These are phyloP conservation scores for Colistium nudipinnis DNA, from an alignment of 2,113 vertebrate genomes.

Conservation along the genomic window DNA sequence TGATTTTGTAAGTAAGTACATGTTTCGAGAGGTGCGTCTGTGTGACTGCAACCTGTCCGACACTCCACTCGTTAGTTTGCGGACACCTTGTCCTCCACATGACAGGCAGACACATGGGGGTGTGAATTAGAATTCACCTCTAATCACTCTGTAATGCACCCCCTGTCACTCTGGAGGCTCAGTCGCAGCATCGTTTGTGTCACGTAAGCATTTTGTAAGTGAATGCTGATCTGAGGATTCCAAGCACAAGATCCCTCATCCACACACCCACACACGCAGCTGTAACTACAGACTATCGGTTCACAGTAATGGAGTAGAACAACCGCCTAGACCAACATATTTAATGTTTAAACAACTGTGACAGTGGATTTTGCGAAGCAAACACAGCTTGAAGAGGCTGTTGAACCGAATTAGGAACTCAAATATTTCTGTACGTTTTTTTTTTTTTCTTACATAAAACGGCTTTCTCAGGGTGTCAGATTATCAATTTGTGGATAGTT, in stretches of 20 bases:
- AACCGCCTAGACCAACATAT: too few species aligned
- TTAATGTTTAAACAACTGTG: too few species aligned
- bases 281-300: not conserved
- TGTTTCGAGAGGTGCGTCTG: slow-evolving; percentile 9
- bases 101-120: slow-evolving; percentile 71
- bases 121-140: slow-evolving; percentile 77
- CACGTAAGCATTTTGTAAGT: slow-evolving; percentile 59
- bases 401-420: too few species aligned
- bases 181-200: slow-evolving; percentile 62
- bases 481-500: too few species aligned
- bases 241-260: slow-evolving; percentile 12
- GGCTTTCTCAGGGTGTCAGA: too few species aligned
- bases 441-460: too few species aligned
- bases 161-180: slow-evolving; percentile 63
- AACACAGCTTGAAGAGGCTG: too few species aligned
- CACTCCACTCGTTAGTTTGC: slow-evolving; percentile 61
- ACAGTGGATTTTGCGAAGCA: too few species aligned
- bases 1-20: slow-evolving; percentile 16
- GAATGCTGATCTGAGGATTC: slow-evolving; percentile 65
- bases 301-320: too few species aligned
- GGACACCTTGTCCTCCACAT: slow-evolving; percentile 60
- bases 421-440: too few species aligned
- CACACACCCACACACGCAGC: not conserved
- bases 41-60: slow-evolving; percentile 42
- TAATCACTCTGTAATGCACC: slow-evolving; percentile 76